Base-by-base conservation (phyloP, 2,888 invertebrate species). In the Euzetes globulus region DNA sequence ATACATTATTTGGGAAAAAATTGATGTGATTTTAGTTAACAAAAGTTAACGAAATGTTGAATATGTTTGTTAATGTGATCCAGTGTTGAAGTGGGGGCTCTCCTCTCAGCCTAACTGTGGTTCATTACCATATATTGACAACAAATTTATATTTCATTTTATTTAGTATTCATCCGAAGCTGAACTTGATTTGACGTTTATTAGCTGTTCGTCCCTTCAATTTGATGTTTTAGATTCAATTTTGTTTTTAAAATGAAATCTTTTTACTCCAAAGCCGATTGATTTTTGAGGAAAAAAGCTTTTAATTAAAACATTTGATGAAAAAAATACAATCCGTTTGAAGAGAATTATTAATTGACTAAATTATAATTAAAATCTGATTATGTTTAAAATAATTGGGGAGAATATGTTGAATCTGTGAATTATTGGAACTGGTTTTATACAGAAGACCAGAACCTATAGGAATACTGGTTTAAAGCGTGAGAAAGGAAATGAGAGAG, bases 401-500 rank as follows among this genome's bases (percentile, higher is more conserved):
- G 17, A n/a, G n/a, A 58, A 58, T 58, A 58, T 22, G 22, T 27
- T 58, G 19, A 13, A 22, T 7, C 7, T 22, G 22, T 22, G 22
- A 22, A 27, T 11, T 58, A 27, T 13, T 17, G 22, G 13, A 25
- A 9, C 33, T 33, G 4, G 33, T 33, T 33, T 58, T 33, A n/a
- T 7, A 63, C n/a, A 25, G 15, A 33, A 33, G 63, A 63, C 33
- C n/a, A 25, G 63, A 33, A 63, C 63, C 63, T 63, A 63, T 63
- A 63, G 13, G 6, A 33, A 4, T 2, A 25, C 9, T 68, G 68
- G 19, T 19, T 45, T 68, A 41, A 68, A 68, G 22, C 68, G 68
- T 68, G 68, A 68, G 68, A 68, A 68, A 68, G 68, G 68, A 68
- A 68, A 68, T 45, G 41, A 68, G 68, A 68, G 19, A 58, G 22